Conservation (phyloP, 2,113 vertebrate genomes). For the Limnothrissa miodon region DNA sequence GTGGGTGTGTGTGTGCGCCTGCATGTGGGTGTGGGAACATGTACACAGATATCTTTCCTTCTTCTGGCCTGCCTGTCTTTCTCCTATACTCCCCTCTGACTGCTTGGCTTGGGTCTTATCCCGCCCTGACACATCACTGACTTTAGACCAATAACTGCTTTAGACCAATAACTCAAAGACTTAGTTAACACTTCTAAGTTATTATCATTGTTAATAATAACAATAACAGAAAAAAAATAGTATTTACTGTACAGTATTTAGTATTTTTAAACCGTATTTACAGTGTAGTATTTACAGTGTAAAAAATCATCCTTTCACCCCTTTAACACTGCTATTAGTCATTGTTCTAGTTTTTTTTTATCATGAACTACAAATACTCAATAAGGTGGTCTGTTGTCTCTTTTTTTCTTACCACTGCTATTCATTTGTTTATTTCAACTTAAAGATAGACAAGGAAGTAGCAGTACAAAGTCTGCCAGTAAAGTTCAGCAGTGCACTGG, state of each 20-base stretch:
- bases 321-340: background rate
- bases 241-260: no score
- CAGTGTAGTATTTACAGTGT: no score
- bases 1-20: background rate
- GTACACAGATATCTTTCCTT: background rate
- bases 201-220: background rate
- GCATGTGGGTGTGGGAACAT: no score
- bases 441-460: conserved; percentile 1
- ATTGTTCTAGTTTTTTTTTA: background rate
- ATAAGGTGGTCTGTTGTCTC: background rate
- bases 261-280: background rate
- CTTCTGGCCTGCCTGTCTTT: background rate
- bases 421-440: background rate
- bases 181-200: background rate
- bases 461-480: background rate
- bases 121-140: no score
- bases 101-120: background rate
- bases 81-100: background rate
- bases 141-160: no score
- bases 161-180: background rate
- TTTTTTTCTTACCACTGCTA: background rate
- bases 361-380: background rate
- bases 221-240: background rate
- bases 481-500: background rate
- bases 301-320: no score